Evolutionary conservation across 2,797 vertebrate genomes (phyloP).

Genomic region (Furcifer pardalis): DNA sequence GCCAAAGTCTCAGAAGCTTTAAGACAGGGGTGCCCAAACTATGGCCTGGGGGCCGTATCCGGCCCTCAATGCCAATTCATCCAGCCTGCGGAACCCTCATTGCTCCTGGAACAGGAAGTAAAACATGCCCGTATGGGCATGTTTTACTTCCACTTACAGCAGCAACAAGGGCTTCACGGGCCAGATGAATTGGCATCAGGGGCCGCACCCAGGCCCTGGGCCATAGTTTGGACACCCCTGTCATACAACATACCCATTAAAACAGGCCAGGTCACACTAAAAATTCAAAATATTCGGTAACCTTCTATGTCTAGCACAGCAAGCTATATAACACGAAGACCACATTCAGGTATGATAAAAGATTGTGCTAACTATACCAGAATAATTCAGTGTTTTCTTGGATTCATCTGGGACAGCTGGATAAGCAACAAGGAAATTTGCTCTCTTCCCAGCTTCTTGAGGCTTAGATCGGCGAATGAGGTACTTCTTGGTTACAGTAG

Average conservation of each 20-base stretch:
- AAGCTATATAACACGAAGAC: slow-evolving; percentile 7
- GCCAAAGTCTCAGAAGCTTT: too few relatives aligned
- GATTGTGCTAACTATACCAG: slow-evolving; percentile 71
- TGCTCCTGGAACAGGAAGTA: too few relatives aligned
- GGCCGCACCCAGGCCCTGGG: too few relatives aligned
- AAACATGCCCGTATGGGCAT: too few relatives aligned
- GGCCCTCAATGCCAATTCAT: too few relatives aligned
- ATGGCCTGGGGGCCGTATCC: too few relatives aligned
- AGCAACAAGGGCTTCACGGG: too few relatives aligned
- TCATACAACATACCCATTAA: background rate
- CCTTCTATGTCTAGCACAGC: background rate
- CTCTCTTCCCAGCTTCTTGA: slow-evolving; percentile 50
- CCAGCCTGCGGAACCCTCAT: too few relatives aligned
- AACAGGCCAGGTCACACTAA: background rate
- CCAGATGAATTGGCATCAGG: too few relatives aligned
- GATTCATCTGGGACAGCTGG: slow-evolving; percentile 52
- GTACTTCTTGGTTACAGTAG: slow-evolving; percentile 58
- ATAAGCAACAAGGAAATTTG: slow-evolving; percentile 61
- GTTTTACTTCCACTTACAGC: too few relatives aligned
- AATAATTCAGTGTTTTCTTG: slow-evolving; percentile 62
- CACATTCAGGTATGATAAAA: background rate
- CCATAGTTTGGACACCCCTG: too few relatives aligned
- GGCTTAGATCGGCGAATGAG: slow-evolving; percentile 71
- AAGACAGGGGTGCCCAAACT: too few relatives aligned
- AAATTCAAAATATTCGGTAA: background rate